These are phyloP conservation scores for Neodiprion pinetum DNA, from an alignment of 1,140 invertebrate species.

Conservation along the genomic window DNA sequence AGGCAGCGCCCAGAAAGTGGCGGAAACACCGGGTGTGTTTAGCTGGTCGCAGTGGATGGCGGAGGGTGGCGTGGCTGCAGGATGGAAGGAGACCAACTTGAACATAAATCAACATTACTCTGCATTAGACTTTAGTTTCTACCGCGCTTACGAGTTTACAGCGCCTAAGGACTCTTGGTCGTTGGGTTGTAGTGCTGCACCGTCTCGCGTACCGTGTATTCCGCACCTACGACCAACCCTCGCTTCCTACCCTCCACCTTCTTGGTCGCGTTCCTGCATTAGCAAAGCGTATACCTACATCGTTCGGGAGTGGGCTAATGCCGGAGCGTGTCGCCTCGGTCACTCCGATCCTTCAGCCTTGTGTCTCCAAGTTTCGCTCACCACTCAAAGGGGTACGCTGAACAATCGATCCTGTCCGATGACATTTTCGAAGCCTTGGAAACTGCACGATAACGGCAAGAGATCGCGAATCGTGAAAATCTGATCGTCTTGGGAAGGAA, in stretches of 20 bases:
- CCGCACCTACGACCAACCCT: too few relatives aligned
- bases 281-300: too few relatives aligned
- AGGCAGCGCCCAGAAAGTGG: not conserved
- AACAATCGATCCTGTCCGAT: too few relatives aligned
- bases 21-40: not conserved
- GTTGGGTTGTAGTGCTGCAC: not conserved
- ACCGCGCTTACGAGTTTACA: not conserved
- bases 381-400: too few relatives aligned
- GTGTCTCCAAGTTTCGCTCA: not conserved
- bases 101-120: constrained; percentile 62
- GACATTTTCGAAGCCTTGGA: too few relatives aligned
- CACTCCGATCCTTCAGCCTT: not conserved
- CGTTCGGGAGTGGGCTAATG: too few relatives aligned
- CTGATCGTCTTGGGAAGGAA: too few relatives aligned
- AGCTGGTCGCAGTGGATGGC: not conserved
- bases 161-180: not conserved
- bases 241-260: too few relatives aligned
- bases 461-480: too few relatives aligned
- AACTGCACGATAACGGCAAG: too few relatives aligned
- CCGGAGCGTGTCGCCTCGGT: not conserved
- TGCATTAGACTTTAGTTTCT: constrained; percentile 59
- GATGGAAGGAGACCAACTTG: constrained; percentile 44
- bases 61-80: constrained; percentile 10
- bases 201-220: not conserved
- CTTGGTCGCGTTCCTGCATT: too few relatives aligned